Conservation (phyloP, 2,797 vertebrate genomes). For the Trachops cirrhosus region DNA sequence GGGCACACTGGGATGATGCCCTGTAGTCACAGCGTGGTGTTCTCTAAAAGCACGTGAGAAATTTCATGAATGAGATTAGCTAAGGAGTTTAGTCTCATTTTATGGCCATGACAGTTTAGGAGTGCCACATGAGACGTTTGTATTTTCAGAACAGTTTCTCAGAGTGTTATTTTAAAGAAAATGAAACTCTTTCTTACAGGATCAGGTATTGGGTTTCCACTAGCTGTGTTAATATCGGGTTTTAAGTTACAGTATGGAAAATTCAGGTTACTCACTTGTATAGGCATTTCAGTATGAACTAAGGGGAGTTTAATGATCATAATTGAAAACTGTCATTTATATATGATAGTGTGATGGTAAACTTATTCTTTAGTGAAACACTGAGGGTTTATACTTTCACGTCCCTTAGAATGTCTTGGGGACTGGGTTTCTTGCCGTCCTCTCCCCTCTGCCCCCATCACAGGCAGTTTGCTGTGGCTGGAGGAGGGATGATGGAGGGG, state of each 20-base stretch:
- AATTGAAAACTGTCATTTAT: neutral
- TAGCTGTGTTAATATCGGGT: constrained; percentile 65
- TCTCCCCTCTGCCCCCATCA: fast-evolving
- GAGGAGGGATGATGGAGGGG: too few species aligned
- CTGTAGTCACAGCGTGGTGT: constrained; percentile 38
- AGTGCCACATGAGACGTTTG: constrained; percentile 72
- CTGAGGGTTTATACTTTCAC: neutral
- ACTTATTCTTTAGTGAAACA: neutral
- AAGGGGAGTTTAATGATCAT: constrained; percentile 47
- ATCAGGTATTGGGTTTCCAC: constrained; percentile 68
- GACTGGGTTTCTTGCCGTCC: neutral
- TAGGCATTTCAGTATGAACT: constrained; percentile 52
- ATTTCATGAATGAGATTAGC: constrained; percentile 65
- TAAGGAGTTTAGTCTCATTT: constrained; percentile 63
- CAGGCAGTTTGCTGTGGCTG: neutral
- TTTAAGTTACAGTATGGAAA: constrained; percentile 68
- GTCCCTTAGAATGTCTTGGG: neutral
- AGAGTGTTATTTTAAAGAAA: constrained; percentile 74
- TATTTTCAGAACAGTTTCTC: constrained; percentile 69
- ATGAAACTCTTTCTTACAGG: constrained; percentile 73
- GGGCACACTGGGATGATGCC: constrained; percentile 51
- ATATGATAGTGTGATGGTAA: neutral
- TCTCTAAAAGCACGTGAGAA: constrained; percentile 52
- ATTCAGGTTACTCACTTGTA: constrained; percentile 51
- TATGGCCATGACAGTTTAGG: constrained; percentile 66